A percentile compares a stretch with the other conserved stretches of the same genome.
Evolutionary conservation across 2,113 vertebrate species (phyloP).

Genomic region (Progne subis): DNA sequence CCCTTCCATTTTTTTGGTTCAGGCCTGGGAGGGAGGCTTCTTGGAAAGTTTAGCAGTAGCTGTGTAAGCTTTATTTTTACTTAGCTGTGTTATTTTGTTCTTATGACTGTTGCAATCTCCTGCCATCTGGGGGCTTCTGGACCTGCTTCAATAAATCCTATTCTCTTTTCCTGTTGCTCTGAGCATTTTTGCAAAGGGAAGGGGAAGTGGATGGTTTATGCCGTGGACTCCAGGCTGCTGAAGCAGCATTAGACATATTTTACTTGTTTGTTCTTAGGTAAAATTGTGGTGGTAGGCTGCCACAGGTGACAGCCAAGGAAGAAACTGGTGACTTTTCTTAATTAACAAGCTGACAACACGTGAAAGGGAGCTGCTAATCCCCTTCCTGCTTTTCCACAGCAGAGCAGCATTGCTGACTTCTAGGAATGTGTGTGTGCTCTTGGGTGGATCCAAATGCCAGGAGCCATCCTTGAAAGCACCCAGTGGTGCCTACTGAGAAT

Average conservation of each 20-base stretch:
- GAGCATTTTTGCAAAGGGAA: constrained; percentile 38
- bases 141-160: constrained; percentile 49
- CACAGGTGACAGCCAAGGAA: background rate
- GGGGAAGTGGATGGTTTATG: background rate
- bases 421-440: background rate
- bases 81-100: constrained; percentile 58
- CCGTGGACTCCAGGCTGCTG: background rate
- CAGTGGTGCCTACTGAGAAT: background rate
- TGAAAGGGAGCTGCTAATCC: background rate
- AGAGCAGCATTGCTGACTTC: background rate
- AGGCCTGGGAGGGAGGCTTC: background rate
- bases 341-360: background rate
- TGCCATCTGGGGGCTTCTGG: constrained; percentile 66
- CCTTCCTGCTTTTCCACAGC: background rate
- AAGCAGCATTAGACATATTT: background rate
- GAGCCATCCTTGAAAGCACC: background rate
- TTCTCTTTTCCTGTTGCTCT: constrained; percentile 49
- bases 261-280: background rate
- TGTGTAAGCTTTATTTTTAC: constrained; percentile 61
- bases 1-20: background rate
- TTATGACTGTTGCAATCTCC: constrained; percentile 16
- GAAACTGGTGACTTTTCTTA: background rate
- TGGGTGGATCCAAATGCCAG: background rate
- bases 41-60: background rate
- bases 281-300: background rate